Evolutionary conservation across 2,888 invertebrate species (phyloP).

Genomic region (Tetanocera ferruginea): DNA sequence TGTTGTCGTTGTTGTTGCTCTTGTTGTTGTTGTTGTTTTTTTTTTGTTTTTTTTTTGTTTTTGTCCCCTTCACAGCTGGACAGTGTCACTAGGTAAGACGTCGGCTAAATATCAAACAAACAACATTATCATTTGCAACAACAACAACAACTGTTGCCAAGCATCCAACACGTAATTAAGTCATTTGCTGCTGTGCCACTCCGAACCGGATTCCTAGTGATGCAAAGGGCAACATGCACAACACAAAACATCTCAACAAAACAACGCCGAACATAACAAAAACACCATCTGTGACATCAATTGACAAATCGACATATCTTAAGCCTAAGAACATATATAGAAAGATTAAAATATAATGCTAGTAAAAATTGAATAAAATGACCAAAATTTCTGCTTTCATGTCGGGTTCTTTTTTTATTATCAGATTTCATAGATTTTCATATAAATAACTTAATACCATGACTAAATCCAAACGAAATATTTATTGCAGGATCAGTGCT

Average conservation of each 20-base stretch:
- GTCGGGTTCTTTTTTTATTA: background rate
- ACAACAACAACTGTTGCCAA: conserved; percentile 42
- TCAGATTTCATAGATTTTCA: background rate
- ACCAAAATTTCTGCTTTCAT: background rate
- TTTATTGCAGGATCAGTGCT: background rate
- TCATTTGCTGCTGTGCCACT: conserved; percentile 55
- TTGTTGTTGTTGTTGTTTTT: conserved; percentile 25
- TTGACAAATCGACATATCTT: conserved; percentile 9
- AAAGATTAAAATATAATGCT: background rate
- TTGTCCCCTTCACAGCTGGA: conserved; percentile 63
- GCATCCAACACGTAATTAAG: conserved; percentile 59
- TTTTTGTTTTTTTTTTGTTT: conserved; percentile 25
- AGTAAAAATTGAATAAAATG: background rate
- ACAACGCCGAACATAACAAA: conserved; percentile 7
- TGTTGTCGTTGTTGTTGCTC: conserved; percentile 1
- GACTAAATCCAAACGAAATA: background rate
- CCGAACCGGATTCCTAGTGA: conserved; percentile 9
- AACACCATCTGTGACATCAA: conserved; percentile 14
- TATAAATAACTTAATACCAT: background rate
- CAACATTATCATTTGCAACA: conserved; percentile 54
- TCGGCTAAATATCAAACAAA: conserved; percentile 51
- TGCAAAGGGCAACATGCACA: conserved; percentile 17
- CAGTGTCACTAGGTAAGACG: conserved; percentile 66
- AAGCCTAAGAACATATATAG: background rate
- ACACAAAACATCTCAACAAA: conserved; percentile 19